These are phyloP conservation scores for Linurgus olivaceus DNA, from an alignment of 2,797 vertebrate genomes.

Conservation along the genomic window DNA sequence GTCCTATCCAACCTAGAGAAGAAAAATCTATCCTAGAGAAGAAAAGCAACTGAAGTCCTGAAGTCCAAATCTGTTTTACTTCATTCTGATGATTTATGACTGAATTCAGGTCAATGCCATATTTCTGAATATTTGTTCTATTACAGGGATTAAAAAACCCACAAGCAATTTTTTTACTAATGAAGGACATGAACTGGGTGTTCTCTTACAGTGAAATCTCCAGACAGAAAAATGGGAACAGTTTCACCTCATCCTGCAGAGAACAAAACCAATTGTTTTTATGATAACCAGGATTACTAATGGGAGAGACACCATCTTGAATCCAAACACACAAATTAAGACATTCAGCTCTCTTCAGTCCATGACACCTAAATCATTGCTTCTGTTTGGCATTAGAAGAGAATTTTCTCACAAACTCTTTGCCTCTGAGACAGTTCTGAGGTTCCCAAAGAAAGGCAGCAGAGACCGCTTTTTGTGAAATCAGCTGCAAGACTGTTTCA, in stretches of 20 bases:
- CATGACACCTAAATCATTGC: background rate
- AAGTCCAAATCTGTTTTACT: background rate
- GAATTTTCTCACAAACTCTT: background rate
- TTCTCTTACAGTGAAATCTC: background rate
- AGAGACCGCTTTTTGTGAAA: background rate
- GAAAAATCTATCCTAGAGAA: background rate
- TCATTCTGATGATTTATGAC: background rate
- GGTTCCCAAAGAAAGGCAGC: background rate
- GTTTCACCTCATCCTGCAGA: background rate
- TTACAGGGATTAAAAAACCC: background rate
- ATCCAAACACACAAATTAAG: background rate
- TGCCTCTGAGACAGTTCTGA: background rate
- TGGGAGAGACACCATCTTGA: background rate
- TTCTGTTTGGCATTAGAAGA: background rate
- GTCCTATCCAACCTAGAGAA: background rate
- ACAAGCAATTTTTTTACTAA: background rate
- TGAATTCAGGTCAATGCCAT: background rate
- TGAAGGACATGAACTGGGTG: background rate
- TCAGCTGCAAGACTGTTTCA: background rate
- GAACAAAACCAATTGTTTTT: background rate
- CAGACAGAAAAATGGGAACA: background rate
- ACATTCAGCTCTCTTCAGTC: background rate
- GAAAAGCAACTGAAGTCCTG: background rate
- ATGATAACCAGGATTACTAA: background rate
- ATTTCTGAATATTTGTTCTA: background rate